phyloP scores from a whole-genome alignment of 1,140 invertebrate genomes.

The Ceratosolen fusciceps region DNA sequence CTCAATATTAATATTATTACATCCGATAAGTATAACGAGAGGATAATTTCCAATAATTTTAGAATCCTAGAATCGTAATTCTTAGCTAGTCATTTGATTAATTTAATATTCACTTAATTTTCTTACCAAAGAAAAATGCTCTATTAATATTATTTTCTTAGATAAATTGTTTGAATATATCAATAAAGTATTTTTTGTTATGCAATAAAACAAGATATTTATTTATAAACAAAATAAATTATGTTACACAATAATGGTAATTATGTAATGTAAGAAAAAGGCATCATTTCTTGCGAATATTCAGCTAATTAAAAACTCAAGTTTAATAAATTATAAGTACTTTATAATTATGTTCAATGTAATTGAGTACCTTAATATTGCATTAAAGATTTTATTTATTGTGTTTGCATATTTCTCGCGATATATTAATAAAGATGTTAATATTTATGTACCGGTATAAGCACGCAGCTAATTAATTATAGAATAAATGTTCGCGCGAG shows the following conservation, averaged over 20 bases:
- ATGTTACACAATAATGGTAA: not conserved
- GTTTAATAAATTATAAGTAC: not conserved
- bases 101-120: not conserved
- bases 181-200: not conserved
- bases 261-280: not conserved
- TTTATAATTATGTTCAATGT: not conserved
- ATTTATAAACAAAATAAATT: not conserved
- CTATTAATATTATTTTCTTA: not conserved
- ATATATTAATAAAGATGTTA: not conserved
- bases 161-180: not conserved
- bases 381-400: not conserved
- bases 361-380: conserved; percentile 9
- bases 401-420: not conserved
- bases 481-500: not conserved
- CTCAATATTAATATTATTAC: conserved; percentile 46
- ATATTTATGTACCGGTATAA: not conserved
- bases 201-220: not conserved
- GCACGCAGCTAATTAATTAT: not conserved
- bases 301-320: not conserved
- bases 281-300: not conserved
- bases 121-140: conserved; percentile 3
- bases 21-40: conserved; percentile 38
- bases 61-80: not conserved
- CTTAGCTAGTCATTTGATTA: conserved; percentile 22
- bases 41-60: conserved; percentile 14